Percentiles rank a stretch among this genome's conserved stretches.
Conservation (phyloP, 64 coral and sea anemone genomes). For the Porites australiensis region DNA sequence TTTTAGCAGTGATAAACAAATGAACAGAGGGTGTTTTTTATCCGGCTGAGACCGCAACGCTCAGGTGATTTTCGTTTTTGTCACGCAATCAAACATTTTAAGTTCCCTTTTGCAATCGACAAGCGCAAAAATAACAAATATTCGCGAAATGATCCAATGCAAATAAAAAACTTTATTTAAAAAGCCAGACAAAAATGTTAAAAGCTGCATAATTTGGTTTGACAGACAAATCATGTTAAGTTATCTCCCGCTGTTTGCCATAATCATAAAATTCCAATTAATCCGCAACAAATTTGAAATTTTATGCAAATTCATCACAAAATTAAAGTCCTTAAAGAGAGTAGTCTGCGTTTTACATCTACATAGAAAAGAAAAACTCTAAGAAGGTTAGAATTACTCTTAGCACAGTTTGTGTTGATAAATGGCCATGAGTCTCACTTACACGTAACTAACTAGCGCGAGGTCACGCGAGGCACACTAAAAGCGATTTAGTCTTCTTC, state of each 20-base stretch:
- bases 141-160: neutral
- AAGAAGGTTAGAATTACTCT: no score
- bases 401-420: no score
- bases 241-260: neutral
- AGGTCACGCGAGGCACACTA: neutral
- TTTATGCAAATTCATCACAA: neutral
- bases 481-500: neutral
- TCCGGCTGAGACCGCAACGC: neutral
- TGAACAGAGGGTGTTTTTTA: neutral
- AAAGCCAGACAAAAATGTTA: neutral
- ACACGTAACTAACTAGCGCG: neutral
- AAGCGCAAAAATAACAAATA: neutral
- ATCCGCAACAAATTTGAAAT: neutral
- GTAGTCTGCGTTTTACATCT: neutral
- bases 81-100: neutral
- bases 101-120: no score
- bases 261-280: neutral
- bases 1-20: no score
- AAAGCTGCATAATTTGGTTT: neutral
- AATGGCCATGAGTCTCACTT: neutral
- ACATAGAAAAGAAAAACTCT: neutral
- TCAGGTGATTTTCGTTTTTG: neutral
- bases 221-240: slow-evolving; percentile 1
- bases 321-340: neutral
- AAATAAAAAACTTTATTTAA: slow-evolving; percentile 2